Evolutionary conservation across 2,888 invertebrate species (phyloP).

Genomic region (Noctua janthina): DNA sequence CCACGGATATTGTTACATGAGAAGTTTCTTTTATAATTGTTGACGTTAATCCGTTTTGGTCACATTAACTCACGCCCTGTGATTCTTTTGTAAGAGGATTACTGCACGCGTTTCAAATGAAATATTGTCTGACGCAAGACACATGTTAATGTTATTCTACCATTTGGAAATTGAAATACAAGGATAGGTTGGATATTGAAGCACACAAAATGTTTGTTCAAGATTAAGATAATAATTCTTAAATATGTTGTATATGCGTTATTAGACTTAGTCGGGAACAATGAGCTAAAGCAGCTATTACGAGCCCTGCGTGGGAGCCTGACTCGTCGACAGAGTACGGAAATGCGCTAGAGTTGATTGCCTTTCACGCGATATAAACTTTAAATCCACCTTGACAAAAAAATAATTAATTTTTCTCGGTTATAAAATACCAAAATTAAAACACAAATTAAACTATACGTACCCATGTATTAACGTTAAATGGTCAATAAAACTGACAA

Average conservation of each 20-base stretch:
- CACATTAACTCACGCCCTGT: constrained; percentile 77
- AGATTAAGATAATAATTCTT: constrained; percentile 57
- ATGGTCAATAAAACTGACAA: constrained; percentile 58
- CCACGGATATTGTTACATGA: constrained; percentile 56
- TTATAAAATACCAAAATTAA: constrained; percentile 41
- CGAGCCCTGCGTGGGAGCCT: constrained; percentile 65
- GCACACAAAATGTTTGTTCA: constrained; percentile 29
- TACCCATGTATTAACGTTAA: constrained; percentile 53
- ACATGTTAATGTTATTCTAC: constrained; percentile 20
- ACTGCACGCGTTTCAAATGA: constrained; percentile 39
- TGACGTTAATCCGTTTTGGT: constrained; percentile 82
- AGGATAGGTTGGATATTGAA: not conserved
- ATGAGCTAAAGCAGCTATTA: constrained; percentile 66
- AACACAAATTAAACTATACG: constrained; percentile 41
- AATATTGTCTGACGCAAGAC: constrained; percentile 32
- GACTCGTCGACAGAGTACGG: constrained; percentile 50
- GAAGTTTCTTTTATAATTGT: constrained; percentile 74
- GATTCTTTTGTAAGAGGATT: constrained; percentile 63
- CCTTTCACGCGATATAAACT: constrained; percentile 57
- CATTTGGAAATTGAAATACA: constrained; percentile 22
- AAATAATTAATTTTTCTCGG: not conserved
- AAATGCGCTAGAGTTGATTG: constrained; percentile 64
- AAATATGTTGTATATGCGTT: constrained; percentile 50
- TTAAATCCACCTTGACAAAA: constrained; percentile 35
- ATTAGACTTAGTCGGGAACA: constrained; percentile 68